These are phyloP conservation scores for Danaus chrysippus DNA, from an alignment of 2,888 invertebrate genomes.

Conservation along the genomic window DNA sequence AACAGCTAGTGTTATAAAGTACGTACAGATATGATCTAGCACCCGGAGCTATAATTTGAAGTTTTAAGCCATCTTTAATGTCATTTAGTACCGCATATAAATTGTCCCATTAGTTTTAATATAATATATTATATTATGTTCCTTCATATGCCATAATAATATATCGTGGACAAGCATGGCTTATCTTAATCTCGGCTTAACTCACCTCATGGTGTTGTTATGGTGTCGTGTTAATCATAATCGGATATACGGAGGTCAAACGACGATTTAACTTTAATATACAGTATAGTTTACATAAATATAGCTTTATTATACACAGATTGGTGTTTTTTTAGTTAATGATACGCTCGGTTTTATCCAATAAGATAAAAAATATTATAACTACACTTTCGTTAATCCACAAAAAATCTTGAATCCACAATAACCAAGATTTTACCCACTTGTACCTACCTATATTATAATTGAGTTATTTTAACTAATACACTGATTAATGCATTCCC, in stretches of 20 bases:
- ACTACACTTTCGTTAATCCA: too few species aligned
- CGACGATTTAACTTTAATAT: slow-evolving; percentile 16
- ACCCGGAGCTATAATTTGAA: neutral
- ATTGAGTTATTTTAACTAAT: too few species aligned
- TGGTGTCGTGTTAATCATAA: slow-evolving; percentile 66
- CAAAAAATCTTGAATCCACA: too few species aligned
- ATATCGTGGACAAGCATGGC: slow-evolving; percentile 56
- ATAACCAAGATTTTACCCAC: too few species aligned
- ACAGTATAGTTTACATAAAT: slow-evolving; percentile 6
- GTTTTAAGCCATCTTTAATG: neutral
- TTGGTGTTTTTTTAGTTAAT: too few species aligned
- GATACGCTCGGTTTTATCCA: too few species aligned
- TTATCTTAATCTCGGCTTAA: slow-evolving; percentile 73
- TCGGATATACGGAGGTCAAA: slow-evolving; percentile 68
- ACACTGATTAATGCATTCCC: too few species aligned
- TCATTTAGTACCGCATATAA: neutral
- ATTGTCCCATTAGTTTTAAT: slow-evolving; percentile 55
- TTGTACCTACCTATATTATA: too few species aligned
- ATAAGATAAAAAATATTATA: too few species aligned
- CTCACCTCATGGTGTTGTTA: slow-evolving; percentile 58
- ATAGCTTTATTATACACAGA: too few species aligned
- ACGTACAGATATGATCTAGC: neutral
- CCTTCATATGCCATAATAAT: slow-evolving; percentile 59
- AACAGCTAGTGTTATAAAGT: neutral
- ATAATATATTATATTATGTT: slow-evolving; percentile 64